Evolutionary conservation across 2,888 invertebrate species (phyloP).

Genomic region (Coenonympha arcania): DNA sequence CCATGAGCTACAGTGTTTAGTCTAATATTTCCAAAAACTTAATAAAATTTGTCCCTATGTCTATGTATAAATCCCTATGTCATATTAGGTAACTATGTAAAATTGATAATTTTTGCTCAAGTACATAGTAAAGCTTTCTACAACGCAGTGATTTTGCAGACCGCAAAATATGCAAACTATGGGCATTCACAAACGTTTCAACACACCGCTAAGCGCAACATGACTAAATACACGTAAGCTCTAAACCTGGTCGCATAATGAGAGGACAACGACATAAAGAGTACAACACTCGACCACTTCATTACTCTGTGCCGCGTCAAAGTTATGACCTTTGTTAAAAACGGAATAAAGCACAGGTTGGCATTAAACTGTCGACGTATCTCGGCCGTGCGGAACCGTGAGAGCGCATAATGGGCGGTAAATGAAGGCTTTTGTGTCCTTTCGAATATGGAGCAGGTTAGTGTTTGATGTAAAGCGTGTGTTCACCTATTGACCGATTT

Average conservation of each 20-base stretch:
- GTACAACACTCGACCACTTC: conserved; percentile 9
- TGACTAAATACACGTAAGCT: conserved; percentile 12
- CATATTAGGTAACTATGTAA: no score
- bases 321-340: neutral
- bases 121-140: no score
- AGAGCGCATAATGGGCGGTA: conserved; percentile 13
- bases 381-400: conserved; percentile 7
- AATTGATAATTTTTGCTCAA: no score
- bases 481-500: conserved; percentile 1
- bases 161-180: neutral
- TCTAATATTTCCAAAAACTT: no score
- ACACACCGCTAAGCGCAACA: conserved; percentile 11
- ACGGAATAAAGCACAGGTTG: neutral
- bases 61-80: no score
- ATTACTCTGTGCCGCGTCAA: conserved; percentile 2
- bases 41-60: no score
- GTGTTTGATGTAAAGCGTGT: conserved; percentile 5
- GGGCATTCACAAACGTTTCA: neutral
- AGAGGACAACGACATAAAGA: conserved; percentile 5
- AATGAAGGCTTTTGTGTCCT: conserved; percentile 25
- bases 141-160: no score
- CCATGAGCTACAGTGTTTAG: no score
- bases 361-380: neutral
- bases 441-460: conserved; percentile 24
- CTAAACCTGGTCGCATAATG: conserved; percentile 3